A percentile compares a stretch with the other conserved stretches of the same genome.
Conservation (phyloP, 1,140 invertebrate species). For the Drosophila punjabiensis region DNA sequence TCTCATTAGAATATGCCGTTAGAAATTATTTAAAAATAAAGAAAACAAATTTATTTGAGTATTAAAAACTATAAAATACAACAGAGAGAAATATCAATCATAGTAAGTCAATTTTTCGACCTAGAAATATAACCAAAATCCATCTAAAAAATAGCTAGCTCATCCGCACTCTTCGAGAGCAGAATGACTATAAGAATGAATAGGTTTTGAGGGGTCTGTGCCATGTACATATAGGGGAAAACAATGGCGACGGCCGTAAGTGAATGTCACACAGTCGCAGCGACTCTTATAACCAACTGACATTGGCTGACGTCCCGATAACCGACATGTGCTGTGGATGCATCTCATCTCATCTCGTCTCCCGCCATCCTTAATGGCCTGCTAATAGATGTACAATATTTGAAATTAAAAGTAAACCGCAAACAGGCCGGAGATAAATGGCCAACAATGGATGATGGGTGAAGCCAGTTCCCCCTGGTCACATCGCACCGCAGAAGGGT, state of each 20-base stretch:
- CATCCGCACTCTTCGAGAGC: neutral
- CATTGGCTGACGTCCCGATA: constrained; percentile 62
- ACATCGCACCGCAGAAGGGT: constrained; percentile 19
- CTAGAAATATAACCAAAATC: neutral
- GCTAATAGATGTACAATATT: constrained; percentile 66
- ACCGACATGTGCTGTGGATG: constrained; percentile 71
- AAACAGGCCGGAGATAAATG: constrained; percentile 71
- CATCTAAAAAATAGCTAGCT: neutral
- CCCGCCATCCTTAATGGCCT: constrained; percentile 59
- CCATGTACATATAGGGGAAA: constrained; percentile 18
- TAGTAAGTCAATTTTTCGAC: neutral
- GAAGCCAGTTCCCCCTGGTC: constrained; percentile 26
- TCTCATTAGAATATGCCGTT: neutral
- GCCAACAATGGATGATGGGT: constrained; percentile 48
- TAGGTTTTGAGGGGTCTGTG: constrained; percentile 21
- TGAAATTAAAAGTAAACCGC: constrained; percentile 74
- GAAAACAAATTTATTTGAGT: neutral
- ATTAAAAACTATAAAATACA: neutral
- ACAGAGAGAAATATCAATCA: neutral
- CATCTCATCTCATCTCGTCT: constrained; percentile 18
- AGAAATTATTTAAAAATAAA: no score
- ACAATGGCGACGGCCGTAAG: constrained; percentile 65
- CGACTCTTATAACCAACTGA: constrained; percentile 17
- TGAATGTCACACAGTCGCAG: constrained; percentile 59
- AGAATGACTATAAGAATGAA: constrained; percentile 10